phyloP scores from a whole-genome alignment of 2,113 vertebrate genomes.

The Formicarius rufipectus region DNA sequence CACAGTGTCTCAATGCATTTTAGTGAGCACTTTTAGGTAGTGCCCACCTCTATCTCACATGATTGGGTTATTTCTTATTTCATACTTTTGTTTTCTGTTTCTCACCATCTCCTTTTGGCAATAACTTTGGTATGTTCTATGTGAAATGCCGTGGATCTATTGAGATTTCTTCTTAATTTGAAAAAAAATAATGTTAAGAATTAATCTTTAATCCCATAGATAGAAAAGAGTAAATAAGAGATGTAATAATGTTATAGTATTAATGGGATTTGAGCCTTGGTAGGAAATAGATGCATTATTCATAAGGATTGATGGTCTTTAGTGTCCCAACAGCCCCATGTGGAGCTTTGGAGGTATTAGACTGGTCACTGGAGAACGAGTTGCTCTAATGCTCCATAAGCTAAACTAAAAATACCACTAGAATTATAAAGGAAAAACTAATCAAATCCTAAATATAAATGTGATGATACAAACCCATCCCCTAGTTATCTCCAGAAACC shows the following conservation, averaged over 20 bases:
- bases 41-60: neutral
- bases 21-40: neutral
- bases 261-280: constrained; percentile 48
- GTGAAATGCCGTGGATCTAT: neutral
- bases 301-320: constrained; percentile 51
- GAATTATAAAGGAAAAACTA: constrained; percentile 33
- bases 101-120: neutral
- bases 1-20: neutral
- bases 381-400: constrained; percentile 18
- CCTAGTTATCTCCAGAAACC: constrained; percentile 49
- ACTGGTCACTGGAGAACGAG: neutral
- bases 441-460: constrained; percentile 54
- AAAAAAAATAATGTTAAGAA: neutral
- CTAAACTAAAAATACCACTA: neutral
- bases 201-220: constrained; percentile 22
- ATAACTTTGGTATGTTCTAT: neutral
- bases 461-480: constrained; percentile 2
- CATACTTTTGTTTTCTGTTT: neutral
- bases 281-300: constrained; percentile 63
- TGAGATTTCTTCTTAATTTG: constrained; percentile 13
- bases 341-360: constrained; percentile 34
- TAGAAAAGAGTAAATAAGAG: constrained; percentile 40
- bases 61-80: neutral
- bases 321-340: constrained; percentile 30
- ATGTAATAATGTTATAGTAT: constrained; percentile 46